Evolutionary conservation across 2,797 vertebrate genomes (phyloP), one percentile per base, ranked within the genome.

Genomic region (Smutsia temminckii): DNA sequence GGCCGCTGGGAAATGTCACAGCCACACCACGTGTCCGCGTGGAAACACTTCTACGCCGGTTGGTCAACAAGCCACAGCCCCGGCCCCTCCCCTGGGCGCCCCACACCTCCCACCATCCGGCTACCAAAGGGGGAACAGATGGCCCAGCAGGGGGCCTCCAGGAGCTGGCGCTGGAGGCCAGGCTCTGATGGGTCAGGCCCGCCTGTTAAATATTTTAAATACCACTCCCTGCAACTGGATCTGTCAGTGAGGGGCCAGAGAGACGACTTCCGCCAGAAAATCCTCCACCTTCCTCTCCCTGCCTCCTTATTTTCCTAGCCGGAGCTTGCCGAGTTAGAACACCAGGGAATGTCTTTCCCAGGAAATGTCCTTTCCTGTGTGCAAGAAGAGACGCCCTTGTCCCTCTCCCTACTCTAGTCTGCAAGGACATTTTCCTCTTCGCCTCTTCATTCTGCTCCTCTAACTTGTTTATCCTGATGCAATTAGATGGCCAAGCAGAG

Each of bases 181-280:
- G 49, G 16, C 59, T 72, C 75, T 68, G 95, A 77, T 86, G 75
- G 79, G 59, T n/a, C 75, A 55, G 80, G 23, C 64, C 64, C 0
- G 8, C 79, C 69, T 25, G 51, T 84, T 57, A 87, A 95, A 32
- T 84, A 59, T 85, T 93, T 90, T 85, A 95, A 96, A 72, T 71
- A 46, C n/a, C 79, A 12, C 32, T 84, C 51, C 13, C 34, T n/a
- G 86, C 66, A 42, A 23, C 27, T 23, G 42, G 75, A 71, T 55
- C 55, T 34, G 5, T 74, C 72, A 1, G 16, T 0, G 11, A 53
- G 71, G 57, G 10, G 21, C 32, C n/a, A 2, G 14, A n/a, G 21
- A 18, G 27, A 59, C 0, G 6, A 21, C 92, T 85, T 95, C 84
- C 90, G 85, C 71, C 75, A 66, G 40, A 94, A 81, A 13, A 20